Conservation (phyloP, 2,888 invertebrate species). For the Nomada fucata region DNA sequence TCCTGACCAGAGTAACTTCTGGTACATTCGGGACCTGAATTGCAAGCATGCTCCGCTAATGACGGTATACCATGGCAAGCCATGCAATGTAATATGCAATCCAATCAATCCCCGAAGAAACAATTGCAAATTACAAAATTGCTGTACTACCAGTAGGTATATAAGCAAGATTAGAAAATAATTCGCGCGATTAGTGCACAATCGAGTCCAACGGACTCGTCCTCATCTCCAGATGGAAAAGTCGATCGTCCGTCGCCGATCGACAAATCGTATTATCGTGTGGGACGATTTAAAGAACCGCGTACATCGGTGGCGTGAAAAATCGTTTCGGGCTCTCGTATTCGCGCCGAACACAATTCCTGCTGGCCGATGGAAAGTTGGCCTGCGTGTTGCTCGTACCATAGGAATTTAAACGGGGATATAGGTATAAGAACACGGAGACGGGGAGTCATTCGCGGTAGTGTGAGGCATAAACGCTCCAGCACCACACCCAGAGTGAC, state of each 20-base stretch:
- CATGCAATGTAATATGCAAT: neutral
- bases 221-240: neutral
- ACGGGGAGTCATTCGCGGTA: slow-evolving; percentile 80
- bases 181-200: no score
- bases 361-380: slow-evolving; percentile 74
- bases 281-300: slow-evolving; percentile 7
- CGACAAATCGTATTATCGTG: neutral
- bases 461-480: slow-evolving; percentile 79
- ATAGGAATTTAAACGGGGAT: slow-evolving; percentile 81
- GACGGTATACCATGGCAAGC: neutral
- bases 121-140: neutral
- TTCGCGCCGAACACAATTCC: slow-evolving; percentile 62
- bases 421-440: slow-evolving; percentile 82
- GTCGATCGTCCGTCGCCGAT: slow-evolving; percentile 1
- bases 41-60: neutral
- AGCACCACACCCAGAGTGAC: slow-evolving; percentile 80
- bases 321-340: slow-evolving; percentile 52
- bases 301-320: slow-evolving; percentile 19
- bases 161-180: neutral
- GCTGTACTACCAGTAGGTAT: neutral
- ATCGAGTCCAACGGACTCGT: neutral
- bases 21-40: neutral
- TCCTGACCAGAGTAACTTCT: neutral
- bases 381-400: slow-evolving; percentile 69
- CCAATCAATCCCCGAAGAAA: neutral